Evolutionary conservation across 1,140 invertebrate species (phyloP).

Genomic region (Hyposmocoma kahamanoa): DNA sequence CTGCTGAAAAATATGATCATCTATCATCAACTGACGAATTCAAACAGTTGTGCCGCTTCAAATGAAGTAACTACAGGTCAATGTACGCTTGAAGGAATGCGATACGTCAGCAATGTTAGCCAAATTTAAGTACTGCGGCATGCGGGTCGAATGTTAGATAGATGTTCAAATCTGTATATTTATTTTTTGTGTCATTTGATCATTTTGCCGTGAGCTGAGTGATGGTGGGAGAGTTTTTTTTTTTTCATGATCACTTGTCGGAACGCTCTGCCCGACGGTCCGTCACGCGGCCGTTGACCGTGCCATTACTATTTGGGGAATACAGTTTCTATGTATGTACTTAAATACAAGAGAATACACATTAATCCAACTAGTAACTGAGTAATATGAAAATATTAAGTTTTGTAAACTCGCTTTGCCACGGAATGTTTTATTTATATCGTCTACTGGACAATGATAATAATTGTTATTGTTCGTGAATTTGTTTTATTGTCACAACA

Average conservation of each 20-base stretch:
- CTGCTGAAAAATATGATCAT: too few relatives aligned
- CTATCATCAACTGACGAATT: too few relatives aligned
- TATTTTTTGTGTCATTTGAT: conserved; percentile 46
- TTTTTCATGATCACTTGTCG: conserved; percentile 46
- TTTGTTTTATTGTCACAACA: too few relatives aligned
- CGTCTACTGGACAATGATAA: too few relatives aligned
- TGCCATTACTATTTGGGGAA: conserved; percentile 50
- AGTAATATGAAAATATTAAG: too few relatives aligned
- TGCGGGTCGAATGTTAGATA: conserved; percentile 34
- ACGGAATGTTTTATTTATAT: too few relatives aligned
- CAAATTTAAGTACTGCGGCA: conserved; percentile 20
- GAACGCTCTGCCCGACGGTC: conserved; percentile 38
- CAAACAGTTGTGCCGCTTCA: too few relatives aligned
- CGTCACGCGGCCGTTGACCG: conserved; percentile 58
- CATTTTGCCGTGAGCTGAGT: conserved; percentile 35
- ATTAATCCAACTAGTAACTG: not conserved
- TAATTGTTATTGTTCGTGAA: too few relatives aligned
- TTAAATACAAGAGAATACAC: too few relatives aligned
- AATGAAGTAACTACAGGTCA: conserved; percentile 16
- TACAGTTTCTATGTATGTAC: conserved; percentile 29
- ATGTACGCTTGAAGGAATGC: conserved; percentile 28
- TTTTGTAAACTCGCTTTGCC: too few relatives aligned
- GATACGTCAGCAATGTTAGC: conserved; percentile 27
- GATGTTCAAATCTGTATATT: conserved; percentile 38
- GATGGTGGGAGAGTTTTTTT: conserved; percentile 40